phyloP scores from a whole-genome alignment of 2,113 vertebrate species.

The Lota lota region DNA sequence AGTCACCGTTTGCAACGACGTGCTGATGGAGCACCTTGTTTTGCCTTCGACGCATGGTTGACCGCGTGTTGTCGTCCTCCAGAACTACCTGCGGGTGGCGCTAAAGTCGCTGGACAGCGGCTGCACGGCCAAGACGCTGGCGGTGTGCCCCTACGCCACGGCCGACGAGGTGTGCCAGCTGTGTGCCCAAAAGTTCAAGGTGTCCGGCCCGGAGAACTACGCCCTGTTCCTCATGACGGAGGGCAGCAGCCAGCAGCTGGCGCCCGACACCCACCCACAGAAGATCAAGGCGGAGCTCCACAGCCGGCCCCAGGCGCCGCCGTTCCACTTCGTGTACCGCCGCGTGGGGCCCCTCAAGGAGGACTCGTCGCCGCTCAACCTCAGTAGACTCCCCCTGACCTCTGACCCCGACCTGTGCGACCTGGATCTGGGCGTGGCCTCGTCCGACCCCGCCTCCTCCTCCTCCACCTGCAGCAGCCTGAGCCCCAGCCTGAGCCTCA shows the following conservation, averaged over 20 bases:
- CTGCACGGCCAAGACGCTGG: slow-evolving; percentile 91
- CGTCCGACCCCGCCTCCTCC: neutral
- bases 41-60: too few relatives aligned
- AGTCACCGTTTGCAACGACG: neutral
- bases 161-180: slow-evolving; percentile 89
- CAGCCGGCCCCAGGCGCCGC: slow-evolving; percentile 78
- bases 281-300: slow-evolving; percentile 94
- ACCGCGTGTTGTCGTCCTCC: slow-evolving; percentile 3
- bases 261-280: slow-evolving; percentile 91
- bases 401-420: slow-evolving; percentile 20
- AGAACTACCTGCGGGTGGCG: slow-evolving; percentile 96
- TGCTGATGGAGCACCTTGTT: neutral
- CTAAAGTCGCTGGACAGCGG: slow-evolving; percentile 88
- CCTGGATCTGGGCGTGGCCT: neutral
- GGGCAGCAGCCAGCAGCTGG: slow-evolving; percentile 88
- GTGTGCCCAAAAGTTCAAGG: slow-evolving; percentile 88
- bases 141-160: slow-evolving; percentile 84
- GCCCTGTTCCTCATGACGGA: slow-evolving; percentile 83
- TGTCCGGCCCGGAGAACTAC: slow-evolving; percentile 68
- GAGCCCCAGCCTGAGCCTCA: slow-evolving; percentile 31
- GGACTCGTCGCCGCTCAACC: slow-evolving; percentile 27
- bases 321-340: slow-evolving; percentile 90
- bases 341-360: slow-evolving; percentile 66
- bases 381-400: slow-evolving; percentile 22
- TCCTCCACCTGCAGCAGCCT: slow-evolving; percentile 2